Evolutionary conservation across 2,113 vertebrate genomes (phyloP).

Genomic region (Nanorana parkeri): DNA sequence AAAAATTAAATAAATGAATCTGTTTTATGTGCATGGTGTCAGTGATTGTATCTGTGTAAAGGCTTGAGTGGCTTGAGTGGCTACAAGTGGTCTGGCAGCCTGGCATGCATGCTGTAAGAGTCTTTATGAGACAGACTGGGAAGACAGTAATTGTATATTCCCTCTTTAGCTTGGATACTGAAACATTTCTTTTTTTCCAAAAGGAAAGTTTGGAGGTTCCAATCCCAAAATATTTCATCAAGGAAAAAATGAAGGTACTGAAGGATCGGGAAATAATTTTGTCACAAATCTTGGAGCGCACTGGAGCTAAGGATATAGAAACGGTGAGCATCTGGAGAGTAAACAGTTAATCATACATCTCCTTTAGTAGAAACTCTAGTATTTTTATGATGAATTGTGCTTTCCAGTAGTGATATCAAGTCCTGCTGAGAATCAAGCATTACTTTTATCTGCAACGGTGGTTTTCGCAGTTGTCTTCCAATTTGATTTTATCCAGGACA

Average conservation of each 20-base stretch:
- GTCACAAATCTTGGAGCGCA: constrained; percentile 69
- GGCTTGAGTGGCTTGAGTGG: too few relatives aligned
- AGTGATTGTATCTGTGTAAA: too few relatives aligned
- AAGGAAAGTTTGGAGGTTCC: constrained; percentile 85
- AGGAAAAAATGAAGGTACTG: constrained; percentile 76
- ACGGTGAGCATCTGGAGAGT: constrained; percentile 61
- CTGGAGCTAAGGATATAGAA: constrained; percentile 48
- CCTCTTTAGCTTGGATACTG: too few relatives aligned
- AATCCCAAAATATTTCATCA: constrained; percentile 83
- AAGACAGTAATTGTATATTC: too few relatives aligned
- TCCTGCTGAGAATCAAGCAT: not conserved
- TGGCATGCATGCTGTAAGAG: too few relatives aligned
- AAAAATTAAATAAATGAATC: too few relatives aligned
- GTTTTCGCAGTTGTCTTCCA: not conserved
- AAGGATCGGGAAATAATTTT: constrained; percentile 76
- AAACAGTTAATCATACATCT: not conserved
- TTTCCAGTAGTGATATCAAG: not conserved
- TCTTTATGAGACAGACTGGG: too few relatives aligned
- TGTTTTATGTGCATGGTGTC: too few relatives aligned
- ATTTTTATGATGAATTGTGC: too few relatives aligned
- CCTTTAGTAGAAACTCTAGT: too few relatives aligned
- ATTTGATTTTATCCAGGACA: constrained; percentile 2
- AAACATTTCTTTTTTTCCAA: not conserved
- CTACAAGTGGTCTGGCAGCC: too few relatives aligned
- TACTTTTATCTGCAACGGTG: not conserved